These are phyloP conservation scores for Heterodera schachtii DNA, from an alignment of 1,140 invertebrate genomes.

Conservation along the genomic window DNA sequence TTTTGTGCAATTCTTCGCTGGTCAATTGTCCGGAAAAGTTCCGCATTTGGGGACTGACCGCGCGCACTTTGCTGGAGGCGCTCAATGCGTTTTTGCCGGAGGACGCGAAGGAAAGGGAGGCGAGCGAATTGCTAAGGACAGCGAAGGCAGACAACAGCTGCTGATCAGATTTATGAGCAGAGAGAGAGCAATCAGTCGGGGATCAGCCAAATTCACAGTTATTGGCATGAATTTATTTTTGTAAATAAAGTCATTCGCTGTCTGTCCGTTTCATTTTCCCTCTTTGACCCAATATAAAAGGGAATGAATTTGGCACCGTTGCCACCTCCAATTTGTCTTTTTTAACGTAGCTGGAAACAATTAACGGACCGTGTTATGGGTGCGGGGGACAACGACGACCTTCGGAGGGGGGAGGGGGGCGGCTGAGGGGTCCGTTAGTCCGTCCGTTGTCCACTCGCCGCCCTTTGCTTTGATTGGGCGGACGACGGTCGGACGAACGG, in stretches of 20 bases:
- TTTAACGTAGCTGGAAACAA: too few relatives aligned
- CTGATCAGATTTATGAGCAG: too few relatives aligned
- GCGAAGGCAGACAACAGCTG: not conserved
- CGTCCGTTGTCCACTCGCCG: not conserved
- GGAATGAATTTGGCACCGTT: too few relatives aligned
- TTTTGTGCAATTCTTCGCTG: not conserved
- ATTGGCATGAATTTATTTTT: too few relatives aligned
- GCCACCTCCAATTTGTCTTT: too few relatives aligned
- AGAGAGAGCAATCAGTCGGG: too few relatives aligned
- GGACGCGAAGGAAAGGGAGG: not conserved
- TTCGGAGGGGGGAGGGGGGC: too few relatives aligned
- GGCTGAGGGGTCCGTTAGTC: not conserved
- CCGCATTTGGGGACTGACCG: constrained; percentile 25
- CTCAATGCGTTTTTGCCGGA: constrained; percentile 5
- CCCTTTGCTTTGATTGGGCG: not conserved
- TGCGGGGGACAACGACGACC: not conserved
- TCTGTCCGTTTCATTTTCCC: too few relatives aligned
- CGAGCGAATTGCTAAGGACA: not conserved
- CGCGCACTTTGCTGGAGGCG: constrained; percentile 16
- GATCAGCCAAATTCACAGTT: too few relatives aligned
- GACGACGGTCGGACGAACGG: not conserved
- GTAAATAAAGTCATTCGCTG: too few relatives aligned
- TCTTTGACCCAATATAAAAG: too few relatives aligned
- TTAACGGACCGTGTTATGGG: too few relatives aligned
- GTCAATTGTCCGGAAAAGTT: not conserved